Percentiles rank a stretch among this genome's conserved stretches.
phyloP scores from a whole-genome alignment of 2,797 vertebrate species.

The Galaxias olidus region DNA sequence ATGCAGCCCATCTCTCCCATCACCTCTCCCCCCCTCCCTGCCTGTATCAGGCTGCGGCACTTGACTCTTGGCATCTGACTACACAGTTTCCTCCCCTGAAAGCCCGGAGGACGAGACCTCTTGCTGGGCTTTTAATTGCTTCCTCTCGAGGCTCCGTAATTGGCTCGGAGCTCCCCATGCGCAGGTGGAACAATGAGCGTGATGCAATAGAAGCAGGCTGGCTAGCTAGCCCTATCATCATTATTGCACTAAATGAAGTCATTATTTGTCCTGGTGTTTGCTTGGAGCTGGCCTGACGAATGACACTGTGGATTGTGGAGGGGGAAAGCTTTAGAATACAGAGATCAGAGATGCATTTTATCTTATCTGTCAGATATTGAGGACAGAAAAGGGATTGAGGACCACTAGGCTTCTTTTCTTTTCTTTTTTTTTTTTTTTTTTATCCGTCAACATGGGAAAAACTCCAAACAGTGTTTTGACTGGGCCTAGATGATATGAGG shows the following conservation, averaged over 20 bases:
- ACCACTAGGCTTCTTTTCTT: too few relatives aligned
- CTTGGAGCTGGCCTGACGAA: background rate
- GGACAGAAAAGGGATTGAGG: too few relatives aligned
- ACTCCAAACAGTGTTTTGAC: background rate
- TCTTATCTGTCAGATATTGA: too few relatives aligned
- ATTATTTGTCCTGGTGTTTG: conserved; percentile 8
- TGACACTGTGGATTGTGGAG: too few relatives aligned
- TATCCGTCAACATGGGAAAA: too few relatives aligned
- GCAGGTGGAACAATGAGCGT: conserved; percentile 29
- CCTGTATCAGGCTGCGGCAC: too few relatives aligned
- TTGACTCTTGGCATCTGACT: conserved; percentile 14
- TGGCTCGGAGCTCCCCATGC: conserved; percentile 28
- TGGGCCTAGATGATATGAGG: conserved; percentile 26
- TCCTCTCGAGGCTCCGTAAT: conserved; percentile 50
- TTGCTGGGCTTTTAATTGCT: conserved; percentile 56
- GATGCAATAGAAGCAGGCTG: conserved; percentile 25
- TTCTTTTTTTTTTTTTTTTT: too few relatives aligned
- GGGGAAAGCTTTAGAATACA: too few relatives aligned
- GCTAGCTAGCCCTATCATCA: conserved; percentile 8
- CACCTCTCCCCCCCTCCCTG: too few relatives aligned
- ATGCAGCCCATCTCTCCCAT: too few relatives aligned
- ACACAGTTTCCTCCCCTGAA: conserved; percentile 40
- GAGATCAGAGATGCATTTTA: too few relatives aligned
- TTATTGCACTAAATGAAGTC: conserved; percentile 23
- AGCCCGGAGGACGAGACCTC: conserved; percentile 35